These are phyloP conservation scores for Oryzias javanicus DNA, from an alignment of 2,113 vertebrate genomes.

Conservation along the genomic window DNA sequence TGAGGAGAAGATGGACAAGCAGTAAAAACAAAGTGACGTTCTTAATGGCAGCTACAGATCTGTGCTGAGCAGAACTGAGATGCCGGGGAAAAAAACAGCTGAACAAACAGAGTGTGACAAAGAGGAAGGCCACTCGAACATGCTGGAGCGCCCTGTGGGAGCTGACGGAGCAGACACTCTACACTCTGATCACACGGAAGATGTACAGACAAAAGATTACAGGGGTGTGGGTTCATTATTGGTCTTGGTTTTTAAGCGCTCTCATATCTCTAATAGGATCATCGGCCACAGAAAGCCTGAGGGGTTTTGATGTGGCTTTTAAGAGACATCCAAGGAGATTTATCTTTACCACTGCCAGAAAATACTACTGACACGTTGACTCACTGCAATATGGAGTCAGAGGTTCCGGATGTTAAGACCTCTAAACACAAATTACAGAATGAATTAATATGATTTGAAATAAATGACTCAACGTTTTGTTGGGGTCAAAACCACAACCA, in stretches of 20 bases:
- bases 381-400: neutral
- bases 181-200: constrained; percentile 1
- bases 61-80: neutral
- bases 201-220: constrained; percentile 6
- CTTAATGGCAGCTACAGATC: neutral
- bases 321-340: constrained; percentile 1
- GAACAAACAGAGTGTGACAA: neutral
- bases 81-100: neutral
- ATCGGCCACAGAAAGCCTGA: constrained; percentile 12
- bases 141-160: neutral
- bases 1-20: constrained; percentile 1
- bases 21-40: neutral
- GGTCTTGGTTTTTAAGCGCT: neutral
- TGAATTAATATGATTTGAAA: no score
- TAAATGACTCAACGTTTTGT: no score
- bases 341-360: constrained; percentile 9
- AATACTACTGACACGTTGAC: constrained; percentile 5
- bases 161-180: neutral
- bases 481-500: no score
- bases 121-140: neutral
- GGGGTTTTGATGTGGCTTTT: neutral
- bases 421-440: neutral
- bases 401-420: neutral
- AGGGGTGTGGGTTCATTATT: neutral
- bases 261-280: constrained; percentile 7